These are phyloP conservation scores for Falco concolor DNA, from an alignment of 2,797 vertebrate species.

Conservation along the genomic window DNA sequence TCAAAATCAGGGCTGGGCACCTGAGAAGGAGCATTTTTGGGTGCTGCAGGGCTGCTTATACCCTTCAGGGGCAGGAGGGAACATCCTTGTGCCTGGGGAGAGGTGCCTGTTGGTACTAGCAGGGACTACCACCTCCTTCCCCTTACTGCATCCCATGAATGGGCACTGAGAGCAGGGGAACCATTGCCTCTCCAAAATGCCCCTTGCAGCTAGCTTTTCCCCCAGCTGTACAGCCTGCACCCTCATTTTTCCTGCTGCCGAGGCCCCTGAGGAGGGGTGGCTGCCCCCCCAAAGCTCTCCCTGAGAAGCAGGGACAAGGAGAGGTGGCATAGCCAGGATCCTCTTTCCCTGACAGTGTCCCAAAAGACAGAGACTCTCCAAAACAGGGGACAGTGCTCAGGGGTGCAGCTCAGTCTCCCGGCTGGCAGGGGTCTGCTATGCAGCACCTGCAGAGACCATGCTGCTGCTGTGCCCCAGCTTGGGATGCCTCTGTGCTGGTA, in stretches of 20 bases:
- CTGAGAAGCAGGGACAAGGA: neutral
- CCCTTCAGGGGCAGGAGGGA: neutral
- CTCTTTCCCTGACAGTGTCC: neutral
- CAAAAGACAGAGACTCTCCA: neutral
- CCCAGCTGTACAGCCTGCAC: neutral
- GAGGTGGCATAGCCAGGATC: neutral
- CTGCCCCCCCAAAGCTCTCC: neutral
- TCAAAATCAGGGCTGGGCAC: neutral
- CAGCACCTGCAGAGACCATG: neutral
- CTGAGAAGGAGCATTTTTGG: neutral
- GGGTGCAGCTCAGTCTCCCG: neutral
- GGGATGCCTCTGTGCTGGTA: neutral
- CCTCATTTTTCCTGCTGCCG: neutral
- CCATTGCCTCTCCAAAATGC: neutral
- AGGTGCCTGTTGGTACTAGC: neutral
- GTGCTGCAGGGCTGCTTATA: neutral
- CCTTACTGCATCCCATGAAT: accelerated
- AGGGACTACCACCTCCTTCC: neutral
- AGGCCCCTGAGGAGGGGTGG: neutral
- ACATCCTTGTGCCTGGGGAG: neutral
- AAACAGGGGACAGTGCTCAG: neutral
- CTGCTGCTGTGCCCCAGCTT: neutral
- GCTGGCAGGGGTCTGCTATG: neutral
- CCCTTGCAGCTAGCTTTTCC: neutral
- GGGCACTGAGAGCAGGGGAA: neutral